These are phyloP conservation scores for Philotrypesis tridentata DNA, from an alignment of 1,140 invertebrate genomes.

Conservation along the genomic window DNA sequence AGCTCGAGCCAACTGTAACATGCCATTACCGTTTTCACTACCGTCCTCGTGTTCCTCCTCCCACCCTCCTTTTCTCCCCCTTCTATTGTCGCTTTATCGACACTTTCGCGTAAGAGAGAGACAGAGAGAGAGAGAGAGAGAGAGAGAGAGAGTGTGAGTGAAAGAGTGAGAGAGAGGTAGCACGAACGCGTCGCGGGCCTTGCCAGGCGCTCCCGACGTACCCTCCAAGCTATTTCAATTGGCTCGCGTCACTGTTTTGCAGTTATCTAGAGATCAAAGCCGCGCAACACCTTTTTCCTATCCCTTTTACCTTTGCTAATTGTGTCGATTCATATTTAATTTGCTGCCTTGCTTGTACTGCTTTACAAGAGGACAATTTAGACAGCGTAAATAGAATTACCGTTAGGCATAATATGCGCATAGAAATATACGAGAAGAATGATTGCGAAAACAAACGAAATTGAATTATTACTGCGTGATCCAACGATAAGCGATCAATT, in stretches of 20 bases:
- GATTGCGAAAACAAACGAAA: no score
- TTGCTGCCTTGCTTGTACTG: not conserved
- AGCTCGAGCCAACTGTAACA: slow-evolving; percentile 66
- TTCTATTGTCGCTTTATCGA: slow-evolving; percentile 49
- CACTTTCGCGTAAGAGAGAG: slow-evolving; percentile 44
- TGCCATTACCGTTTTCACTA: slow-evolving; percentile 65
- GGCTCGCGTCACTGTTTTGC: slow-evolving; percentile 6
- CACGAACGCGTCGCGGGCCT: not conserved
- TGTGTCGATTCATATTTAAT: no score
- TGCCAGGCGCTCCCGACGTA: not conserved
- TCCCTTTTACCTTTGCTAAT: not conserved
- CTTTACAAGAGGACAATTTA: no score
- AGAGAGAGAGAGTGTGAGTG: no score
- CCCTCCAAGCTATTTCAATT: slow-evolving; percentile 27
- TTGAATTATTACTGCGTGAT: no score
- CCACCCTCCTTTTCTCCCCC: no score
- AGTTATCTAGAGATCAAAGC: slow-evolving; percentile 19
- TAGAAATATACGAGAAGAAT: no score
- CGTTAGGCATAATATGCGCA: no score
- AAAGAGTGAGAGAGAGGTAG: no score
- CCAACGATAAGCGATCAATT: no score
- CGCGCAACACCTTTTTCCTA: not conserved
- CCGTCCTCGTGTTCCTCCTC: not conserved
- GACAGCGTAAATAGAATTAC: no score
- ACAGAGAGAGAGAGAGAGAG: no score